These are phyloP conservation scores for Neogale vison DNA, from an alignment of 2,113 vertebrate species.

Conservation along the genomic window DNA sequence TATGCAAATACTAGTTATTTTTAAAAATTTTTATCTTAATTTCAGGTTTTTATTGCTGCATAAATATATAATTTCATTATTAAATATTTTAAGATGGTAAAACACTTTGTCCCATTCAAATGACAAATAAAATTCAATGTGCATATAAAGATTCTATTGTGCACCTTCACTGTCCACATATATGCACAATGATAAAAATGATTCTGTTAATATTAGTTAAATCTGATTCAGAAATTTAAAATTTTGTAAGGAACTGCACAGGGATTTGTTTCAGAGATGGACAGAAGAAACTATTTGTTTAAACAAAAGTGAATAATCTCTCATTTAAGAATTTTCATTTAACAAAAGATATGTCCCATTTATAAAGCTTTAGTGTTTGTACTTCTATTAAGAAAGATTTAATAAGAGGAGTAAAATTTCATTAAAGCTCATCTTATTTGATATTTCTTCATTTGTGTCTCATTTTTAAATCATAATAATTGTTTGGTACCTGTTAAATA, in stretches of 20 bases:
- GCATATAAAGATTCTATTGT: not conserved
- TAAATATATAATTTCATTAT: not conserved
- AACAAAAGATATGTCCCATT: not conserved
- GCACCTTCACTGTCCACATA: not conserved
- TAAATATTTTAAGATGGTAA: not conserved
- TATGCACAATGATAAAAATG: not conserved
- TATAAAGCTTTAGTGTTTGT: not conserved
- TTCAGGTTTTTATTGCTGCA: not conserved
- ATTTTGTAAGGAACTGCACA: not conserved
- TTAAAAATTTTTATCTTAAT: not conserved
- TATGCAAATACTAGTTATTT: not conserved
- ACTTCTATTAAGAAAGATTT: constrained; percentile 50
- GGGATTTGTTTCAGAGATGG: not conserved
- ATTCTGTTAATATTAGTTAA: constrained; percentile 7
- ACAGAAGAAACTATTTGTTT: not conserved
- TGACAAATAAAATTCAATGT: not conserved
- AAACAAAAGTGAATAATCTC: not conserved
- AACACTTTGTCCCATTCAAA: not conserved
- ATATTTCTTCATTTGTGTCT: constrained; percentile 15
- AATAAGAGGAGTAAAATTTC: not conserved
- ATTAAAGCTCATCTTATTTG: constrained; percentile 21
- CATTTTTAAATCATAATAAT: constrained; percentile 36
- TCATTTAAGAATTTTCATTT: constrained; percentile 33
- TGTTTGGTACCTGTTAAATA: not conserved
- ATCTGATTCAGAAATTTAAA: not conserved